phyloP scores from a whole-genome alignment of 2,797 vertebrate genomes.

The Alosa sapidissima region DNA sequence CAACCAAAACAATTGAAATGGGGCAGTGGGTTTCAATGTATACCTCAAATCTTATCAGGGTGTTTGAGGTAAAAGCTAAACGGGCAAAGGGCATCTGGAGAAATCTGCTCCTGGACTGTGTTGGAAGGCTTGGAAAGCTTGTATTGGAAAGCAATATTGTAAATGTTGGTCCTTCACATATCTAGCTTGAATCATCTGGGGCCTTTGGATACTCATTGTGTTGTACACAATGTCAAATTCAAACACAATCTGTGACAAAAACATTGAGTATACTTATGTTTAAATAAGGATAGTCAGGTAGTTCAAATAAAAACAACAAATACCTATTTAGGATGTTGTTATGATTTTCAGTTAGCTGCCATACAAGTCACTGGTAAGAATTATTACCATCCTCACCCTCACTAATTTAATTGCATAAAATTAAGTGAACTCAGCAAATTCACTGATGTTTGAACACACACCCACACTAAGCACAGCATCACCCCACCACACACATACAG shows the following conservation, averaged over 20 bases:
- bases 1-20: background rate
- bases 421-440: background rate
- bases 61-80: background rate
- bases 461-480: background rate
- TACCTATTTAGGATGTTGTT: background rate
- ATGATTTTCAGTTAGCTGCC: slow-evolving; percentile 1
- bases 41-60: background rate
- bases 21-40: background rate
- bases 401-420: background rate
- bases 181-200: background rate
- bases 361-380: background rate
- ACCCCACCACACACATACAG: background rate
- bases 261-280: background rate
- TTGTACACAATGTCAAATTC: background rate
- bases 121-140: background rate
- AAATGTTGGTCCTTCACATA: background rate
- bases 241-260: background rate
- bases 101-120: background rate
- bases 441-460: background rate
- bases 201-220: background rate
- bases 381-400: background rate
- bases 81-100: background rate
- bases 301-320: background rate
- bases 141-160: too few relatives aligned
- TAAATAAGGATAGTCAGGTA: background rate